A percentile compares a stretch with the other conserved stretches of the same genome.
These are phyloP conservation scores for Sebastes matsubarae DNA, from an alignment of 2,797 vertebrate genomes.

Conservation along the genomic window DNA sequence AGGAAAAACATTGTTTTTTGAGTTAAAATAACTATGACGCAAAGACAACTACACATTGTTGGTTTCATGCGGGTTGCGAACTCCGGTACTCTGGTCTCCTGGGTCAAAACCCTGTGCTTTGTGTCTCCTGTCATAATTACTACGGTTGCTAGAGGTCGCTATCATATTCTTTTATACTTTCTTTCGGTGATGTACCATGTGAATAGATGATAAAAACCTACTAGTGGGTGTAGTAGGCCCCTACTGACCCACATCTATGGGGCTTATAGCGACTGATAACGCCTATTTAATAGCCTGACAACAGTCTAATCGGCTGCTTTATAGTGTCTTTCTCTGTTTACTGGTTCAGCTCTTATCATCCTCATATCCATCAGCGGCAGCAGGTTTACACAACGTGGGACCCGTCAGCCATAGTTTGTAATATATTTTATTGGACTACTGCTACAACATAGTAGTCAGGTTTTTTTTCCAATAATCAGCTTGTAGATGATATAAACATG, in stretches of 20 bases:
- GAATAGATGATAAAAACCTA: background rate
- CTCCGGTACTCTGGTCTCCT: no score
- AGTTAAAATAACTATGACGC: no score
- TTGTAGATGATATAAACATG: background rate
- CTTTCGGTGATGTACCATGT: background rate
- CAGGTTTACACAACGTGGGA: background rate
- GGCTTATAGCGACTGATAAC: no score
- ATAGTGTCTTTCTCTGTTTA: background rate
- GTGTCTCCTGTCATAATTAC: background rate
- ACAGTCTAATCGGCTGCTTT: no score
- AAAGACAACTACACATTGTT: no score
- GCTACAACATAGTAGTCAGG: background rate
- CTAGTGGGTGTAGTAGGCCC: no score
- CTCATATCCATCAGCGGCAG: background rate
- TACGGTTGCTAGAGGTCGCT: background rate
- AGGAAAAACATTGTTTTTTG: rapidly evolving
- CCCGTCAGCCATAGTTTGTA: background rate
- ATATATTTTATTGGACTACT: background rate
- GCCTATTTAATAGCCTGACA: no score
- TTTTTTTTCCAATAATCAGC: background rate
- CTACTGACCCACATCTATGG: no score
- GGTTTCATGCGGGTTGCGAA: no score
- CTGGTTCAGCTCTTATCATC: background rate
- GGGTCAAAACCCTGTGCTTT: no score
- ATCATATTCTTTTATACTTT: background rate